phyloP scores from a whole-genome alignment of 1,140 invertebrate genomes.

The Akabosia matsudoensis region DNA sequence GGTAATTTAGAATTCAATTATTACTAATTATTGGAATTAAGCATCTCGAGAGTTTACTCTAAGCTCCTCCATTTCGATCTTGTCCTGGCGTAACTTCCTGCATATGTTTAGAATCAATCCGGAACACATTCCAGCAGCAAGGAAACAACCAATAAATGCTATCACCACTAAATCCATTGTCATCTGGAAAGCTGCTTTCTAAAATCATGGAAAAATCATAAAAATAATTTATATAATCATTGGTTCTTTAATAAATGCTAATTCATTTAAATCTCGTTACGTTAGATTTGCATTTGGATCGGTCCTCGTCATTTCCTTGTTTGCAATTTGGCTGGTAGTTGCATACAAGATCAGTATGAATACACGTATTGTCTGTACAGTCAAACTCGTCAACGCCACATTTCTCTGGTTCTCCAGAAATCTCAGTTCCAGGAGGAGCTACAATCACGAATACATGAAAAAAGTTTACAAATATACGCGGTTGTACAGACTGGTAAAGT shows the following conservation, averaged over 20 bases:
- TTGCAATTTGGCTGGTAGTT: conserved; percentile 74
- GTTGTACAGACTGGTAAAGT: no score
- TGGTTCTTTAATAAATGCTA: no score
- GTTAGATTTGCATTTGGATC: neutral
- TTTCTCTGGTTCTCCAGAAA: neutral
- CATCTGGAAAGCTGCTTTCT: conserved; percentile 18
- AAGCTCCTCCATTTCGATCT: conserved; percentile 70
- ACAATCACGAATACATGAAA: neutral
- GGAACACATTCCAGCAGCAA: conserved; percentile 79
- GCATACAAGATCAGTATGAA: conserved; percentile 66
- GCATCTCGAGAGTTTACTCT: conserved; percentile 22
- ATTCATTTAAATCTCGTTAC: neutral
- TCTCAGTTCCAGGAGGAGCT: neutral
- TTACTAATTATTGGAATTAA: no score
- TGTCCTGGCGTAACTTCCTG: conserved; percentile 76
- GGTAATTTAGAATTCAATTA: no score
- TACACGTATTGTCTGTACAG: conserved; percentile 81
- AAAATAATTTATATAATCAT: neutral
- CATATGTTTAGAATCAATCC: conserved; percentile 81
- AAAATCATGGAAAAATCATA: neutral
- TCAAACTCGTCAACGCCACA: conserved; percentile 64
- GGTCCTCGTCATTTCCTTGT: conserved; percentile 75
- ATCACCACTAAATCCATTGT: conserved; percentile 79
- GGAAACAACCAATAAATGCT: conserved; percentile 80
- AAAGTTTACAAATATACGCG: neutral